Evolutionary conservation across 1,140 invertebrate species (phyloP).

Genomic region (Pseudachorutes palmiensis): DNA sequence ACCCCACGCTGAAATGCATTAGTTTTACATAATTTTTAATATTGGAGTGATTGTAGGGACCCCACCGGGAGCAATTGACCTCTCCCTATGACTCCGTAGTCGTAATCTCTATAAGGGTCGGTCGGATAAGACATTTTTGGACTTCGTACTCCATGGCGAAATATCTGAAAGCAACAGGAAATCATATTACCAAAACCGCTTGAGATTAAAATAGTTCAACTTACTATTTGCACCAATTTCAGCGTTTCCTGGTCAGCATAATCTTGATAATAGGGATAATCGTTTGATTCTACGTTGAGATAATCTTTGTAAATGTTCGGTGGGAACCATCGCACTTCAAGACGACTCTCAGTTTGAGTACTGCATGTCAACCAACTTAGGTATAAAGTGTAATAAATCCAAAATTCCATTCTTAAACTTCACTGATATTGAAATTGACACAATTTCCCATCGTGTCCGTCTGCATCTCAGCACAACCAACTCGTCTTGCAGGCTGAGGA

Average conservation of each 20-base stretch:
- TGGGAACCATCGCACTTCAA: too few species aligned
- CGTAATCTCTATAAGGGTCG: not conserved
- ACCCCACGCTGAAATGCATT: not conserved
- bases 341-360: too few species aligned
- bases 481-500: too few species aligned
- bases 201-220: not conserved
- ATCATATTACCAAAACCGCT: not conserved
- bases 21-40: not conserved
- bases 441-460: too few species aligned
- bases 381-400: too few species aligned
- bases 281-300: too few species aligned
- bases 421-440: too few species aligned
- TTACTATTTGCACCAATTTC: not conserved
- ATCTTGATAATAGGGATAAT: not conserved
- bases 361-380: too few species aligned
- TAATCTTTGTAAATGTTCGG: too few species aligned
- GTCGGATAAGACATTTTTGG: not conserved
- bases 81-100: not conserved
- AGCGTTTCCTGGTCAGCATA: not conserved
- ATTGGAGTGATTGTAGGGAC: not conserved
- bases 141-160: not conserved
- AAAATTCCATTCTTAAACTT: too few species aligned
- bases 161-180: not conserved
- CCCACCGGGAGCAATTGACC: not conserved
- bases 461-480: too few species aligned